A percentile compares a stretch with the other conserved stretches of the same genome.
phyloP scores from a whole-genome alignment of 2,797 vertebrate species.

The Enteromius paludinosus region DNA sequence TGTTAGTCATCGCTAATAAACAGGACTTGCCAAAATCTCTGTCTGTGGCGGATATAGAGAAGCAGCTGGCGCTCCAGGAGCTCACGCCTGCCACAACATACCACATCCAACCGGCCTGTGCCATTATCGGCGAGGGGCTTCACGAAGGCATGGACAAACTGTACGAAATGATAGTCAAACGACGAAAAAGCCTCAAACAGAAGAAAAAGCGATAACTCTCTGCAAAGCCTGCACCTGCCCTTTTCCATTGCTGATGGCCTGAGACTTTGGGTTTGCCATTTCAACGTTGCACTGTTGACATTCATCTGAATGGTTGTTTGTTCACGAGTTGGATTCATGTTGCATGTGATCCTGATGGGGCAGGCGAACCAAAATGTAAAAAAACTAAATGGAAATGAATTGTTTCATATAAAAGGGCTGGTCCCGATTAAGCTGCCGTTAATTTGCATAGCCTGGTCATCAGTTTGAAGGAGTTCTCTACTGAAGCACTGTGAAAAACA shows the following conservation, averaged over 20 bases:
- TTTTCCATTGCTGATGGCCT: constrained; percentile 37
- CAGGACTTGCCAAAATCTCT: constrained; percentile 95
- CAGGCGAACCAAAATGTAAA: constrained; percentile 43
- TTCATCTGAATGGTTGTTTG: constrained; percentile 56
- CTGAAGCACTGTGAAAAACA: constrained; percentile 63
- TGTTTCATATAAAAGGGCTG: constrained; percentile 66
- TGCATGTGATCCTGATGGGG: constrained; percentile 43
- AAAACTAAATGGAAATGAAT: constrained; percentile 19
- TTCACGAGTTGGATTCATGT: constrained; percentile 59
- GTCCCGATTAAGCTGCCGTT: constrained; percentile 70
- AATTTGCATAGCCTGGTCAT: constrained; percentile 56
- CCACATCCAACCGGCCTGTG: constrained; percentile 96
- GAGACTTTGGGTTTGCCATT: constrained; percentile 50
- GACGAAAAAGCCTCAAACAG: constrained; percentile 92
- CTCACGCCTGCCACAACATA: constrained; percentile 92
- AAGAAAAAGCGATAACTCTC: constrained; percentile 89
- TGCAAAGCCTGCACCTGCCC: constrained; percentile 31
- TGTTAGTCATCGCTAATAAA: constrained; percentile 98
- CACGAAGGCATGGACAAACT: constrained; percentile 97
- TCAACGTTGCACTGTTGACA: constrained; percentile 59
- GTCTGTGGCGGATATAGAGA: constrained; percentile 92
- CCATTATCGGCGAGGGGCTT: constrained; percentile 97
- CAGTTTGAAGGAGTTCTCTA: constrained; percentile 57
- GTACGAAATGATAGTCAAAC: constrained; percentile 96
- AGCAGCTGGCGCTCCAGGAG: constrained; percentile 92